Percentiles rank a stretch among this genome's conserved stretches.
Evolutionary conservation across 2,113 vertebrate genomes (phyloP).

Genomic region (Takifugu bimaculatus): DNA sequence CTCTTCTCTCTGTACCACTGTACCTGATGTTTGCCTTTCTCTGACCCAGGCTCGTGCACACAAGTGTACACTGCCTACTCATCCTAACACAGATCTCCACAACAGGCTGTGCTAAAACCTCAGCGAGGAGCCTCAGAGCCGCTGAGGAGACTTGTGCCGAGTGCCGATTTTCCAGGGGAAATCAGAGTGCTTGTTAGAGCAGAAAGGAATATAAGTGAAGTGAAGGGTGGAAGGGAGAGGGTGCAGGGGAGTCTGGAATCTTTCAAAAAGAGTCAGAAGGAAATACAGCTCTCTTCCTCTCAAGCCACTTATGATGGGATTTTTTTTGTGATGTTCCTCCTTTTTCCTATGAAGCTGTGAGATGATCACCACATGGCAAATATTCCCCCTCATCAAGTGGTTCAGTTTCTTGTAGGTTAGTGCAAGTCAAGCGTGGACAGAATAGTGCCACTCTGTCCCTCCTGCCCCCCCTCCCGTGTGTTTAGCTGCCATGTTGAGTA

Average conservation of each 20-base stretch:
- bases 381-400: conserved; percentile 1
- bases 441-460: conserved; percentile 12
- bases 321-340: conserved; percentile 6
- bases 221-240: conserved; percentile 46
- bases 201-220: conserved; percentile 53
- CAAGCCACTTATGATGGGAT: neutral
- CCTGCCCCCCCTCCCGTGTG: conserved; percentile 17
- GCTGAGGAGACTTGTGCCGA: conserved; percentile 46
- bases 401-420: conserved; percentile 24
- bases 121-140: conserved; percentile 34
- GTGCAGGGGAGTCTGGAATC: conserved; percentile 50
- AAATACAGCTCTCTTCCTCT: conserved; percentile 45
- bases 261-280: conserved; percentile 56
- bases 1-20: neutral
- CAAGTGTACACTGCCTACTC: neutral
- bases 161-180: conserved; percentile 67
- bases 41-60: neutral
- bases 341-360: neutral
- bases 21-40: neutral
- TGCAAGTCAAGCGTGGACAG: conserved; percentile 33
- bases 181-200: conserved; percentile 65
- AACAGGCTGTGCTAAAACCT: conserved; percentile 35
- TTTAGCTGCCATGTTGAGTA: conserved; percentile 51
- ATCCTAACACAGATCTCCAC: conserved; percentile 1
- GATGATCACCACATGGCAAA: neutral